phyloP scores from a whole-genome alignment of 2,888 invertebrate species.

The Pseudococcus longispinus region DNA sequence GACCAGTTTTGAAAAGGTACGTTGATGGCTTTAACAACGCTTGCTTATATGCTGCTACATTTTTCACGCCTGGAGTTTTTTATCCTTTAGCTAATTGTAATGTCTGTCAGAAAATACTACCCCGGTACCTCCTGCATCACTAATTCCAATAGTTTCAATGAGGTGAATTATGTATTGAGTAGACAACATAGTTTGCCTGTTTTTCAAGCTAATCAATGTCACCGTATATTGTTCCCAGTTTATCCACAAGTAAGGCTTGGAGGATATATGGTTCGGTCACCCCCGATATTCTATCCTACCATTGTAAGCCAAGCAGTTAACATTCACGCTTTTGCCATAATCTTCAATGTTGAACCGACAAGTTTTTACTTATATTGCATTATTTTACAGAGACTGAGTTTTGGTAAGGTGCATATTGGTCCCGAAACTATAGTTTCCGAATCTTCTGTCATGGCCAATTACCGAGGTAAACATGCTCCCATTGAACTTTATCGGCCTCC shows the following conservation, averaged over 20 bases:
- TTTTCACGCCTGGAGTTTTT: neutral
- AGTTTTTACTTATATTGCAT: neutral
- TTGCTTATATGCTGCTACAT: neutral
- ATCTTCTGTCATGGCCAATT: neutral
- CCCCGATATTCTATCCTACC: neutral
- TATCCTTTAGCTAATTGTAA: neutral
- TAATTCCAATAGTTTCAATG: too few species aligned
- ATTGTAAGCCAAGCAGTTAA: neutral
- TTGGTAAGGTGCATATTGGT: neutral
- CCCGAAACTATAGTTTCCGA: neutral
- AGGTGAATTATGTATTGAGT: slow-evolving; percentile 20
- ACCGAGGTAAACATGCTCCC: slow-evolving; percentile 65
- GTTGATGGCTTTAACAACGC: neutral
- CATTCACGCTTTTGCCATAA: neutral
- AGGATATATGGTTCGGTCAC: neutral
- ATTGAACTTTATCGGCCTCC: slow-evolving; percentile 90
- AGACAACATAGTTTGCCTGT: slow-evolving; percentile 41
- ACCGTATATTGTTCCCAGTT: neutral
- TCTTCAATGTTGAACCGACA: neutral
- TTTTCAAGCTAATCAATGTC: neutral
- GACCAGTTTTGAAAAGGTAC: neutral
- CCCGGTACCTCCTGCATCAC: neutral
- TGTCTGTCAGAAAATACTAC: slow-evolving; percentile 1
- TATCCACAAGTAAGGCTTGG: neutral
- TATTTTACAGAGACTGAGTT: neutral